Conservation (phyloP, 2,888 invertebrate genomes). For the Drosophila pegasa region DNA sequence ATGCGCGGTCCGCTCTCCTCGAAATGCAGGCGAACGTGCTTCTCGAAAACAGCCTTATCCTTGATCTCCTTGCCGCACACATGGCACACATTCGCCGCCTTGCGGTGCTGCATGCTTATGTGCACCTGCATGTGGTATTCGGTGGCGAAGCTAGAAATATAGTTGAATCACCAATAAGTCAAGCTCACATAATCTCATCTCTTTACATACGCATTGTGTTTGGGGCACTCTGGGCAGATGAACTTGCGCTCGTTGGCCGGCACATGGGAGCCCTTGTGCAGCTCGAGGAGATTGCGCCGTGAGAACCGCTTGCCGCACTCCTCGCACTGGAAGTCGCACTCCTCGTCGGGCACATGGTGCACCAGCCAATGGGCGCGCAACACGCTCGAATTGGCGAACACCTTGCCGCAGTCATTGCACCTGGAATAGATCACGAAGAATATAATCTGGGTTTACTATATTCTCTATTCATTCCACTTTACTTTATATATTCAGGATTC, state of each 20-base stretch:
- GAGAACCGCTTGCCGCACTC: slow-evolving; percentile 83
- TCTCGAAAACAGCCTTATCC: slow-evolving; percentile 83
- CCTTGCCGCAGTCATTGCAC: slow-evolving; percentile 82
- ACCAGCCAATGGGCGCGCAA: slow-evolving; percentile 82
- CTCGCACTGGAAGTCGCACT: slow-evolving; percentile 81
- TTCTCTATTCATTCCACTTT: slow-evolving; percentile 15
- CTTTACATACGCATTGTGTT: slow-evolving; percentile 71
- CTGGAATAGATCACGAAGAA: slow-evolving; percentile 42
- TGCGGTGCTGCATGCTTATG: slow-evolving; percentile 80
- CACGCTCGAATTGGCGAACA: slow-evolving; percentile 82
- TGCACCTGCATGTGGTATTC: slow-evolving; percentile 82
- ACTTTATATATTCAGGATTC: slow-evolving; percentile 84
- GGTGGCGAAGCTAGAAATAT: slow-evolving; percentile 81
- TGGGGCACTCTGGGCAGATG: slow-evolving; percentile 76
- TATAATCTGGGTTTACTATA: background rate
- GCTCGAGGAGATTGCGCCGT: slow-evolving; percentile 79
- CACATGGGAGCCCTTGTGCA: slow-evolving; percentile 82
- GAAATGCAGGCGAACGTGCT: slow-evolving; percentile 83
- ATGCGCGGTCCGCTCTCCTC: slow-evolving; percentile 83
- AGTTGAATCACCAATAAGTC: background rate
- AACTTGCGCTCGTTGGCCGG: slow-evolving; percentile 78
- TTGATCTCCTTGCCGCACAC: slow-evolving; percentile 84
- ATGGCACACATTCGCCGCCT: slow-evolving; percentile 83
- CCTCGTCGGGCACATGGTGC: slow-evolving; percentile 82
- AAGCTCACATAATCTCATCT: background rate